Base-by-base conservation (phyloP, 2,113 vertebrate genomes). In the Tachysurus vachellii region DNA sequence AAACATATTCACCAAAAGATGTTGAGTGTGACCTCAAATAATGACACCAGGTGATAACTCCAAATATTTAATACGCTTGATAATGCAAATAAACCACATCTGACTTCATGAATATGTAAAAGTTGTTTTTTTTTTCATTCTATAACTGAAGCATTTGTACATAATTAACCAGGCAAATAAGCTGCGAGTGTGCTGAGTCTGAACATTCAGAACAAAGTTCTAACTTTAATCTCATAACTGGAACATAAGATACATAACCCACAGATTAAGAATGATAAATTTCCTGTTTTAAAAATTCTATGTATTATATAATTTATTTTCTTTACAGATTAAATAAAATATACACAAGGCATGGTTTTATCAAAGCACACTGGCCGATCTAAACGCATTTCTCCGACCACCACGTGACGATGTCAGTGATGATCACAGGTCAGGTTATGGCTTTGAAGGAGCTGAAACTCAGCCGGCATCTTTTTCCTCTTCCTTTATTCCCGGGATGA, bases 291-390 rank as follows among this genome's bases (percentile, higher is more conserved):
- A 95, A 94, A 95, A 93, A 94, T 89, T 91, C 93, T 87, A 87
- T 94, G 88, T 88, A 80, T 80, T 81, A 88, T 94, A 92, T 92
- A 90, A 90, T 92, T 91, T 90, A 89, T 92, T 91, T 91, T 68
- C 61, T 86, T 86, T 95, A 96, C 96, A 97, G 96, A 97, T 96
- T 96, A 95, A 95, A 96, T 96, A 97, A 98, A 98, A 97, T 99
- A 96, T 98, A 96, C 95, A 97, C 94, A 95, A 95, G 96, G 95
- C 96, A 96, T 94, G 94, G 92, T 95, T 94, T 61, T 93, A 94
- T 96, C 95, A 97, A 94, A 96, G 96, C 96, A 96, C 93, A 96
- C 96, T 92, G 92, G 92, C 56, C 66, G 14, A 28, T 70, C 59
- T n/a, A 47, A 31, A 61, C 42, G n/a, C 2, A 80, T 82, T 71